Conservation (phyloP, 1,140 invertebrate genomes). For the Temnothorax nylanderi region DNA sequence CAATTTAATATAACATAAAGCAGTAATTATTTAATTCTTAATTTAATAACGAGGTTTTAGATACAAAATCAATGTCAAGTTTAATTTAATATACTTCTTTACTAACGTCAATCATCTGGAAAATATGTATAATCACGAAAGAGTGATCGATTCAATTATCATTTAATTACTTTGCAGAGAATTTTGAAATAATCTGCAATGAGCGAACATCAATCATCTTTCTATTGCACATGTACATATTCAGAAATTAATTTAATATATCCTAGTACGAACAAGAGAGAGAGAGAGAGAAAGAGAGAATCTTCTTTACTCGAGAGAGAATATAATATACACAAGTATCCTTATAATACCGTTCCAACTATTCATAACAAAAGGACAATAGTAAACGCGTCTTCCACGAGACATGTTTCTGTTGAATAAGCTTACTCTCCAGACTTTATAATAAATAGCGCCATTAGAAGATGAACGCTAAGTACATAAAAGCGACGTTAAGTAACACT, state of each 20-base stretch:
- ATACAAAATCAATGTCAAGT: background rate
- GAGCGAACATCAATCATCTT: background rate
- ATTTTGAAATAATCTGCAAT: background rate
- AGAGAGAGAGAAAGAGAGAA: background rate
- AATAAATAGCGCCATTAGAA: conserved; percentile 8
- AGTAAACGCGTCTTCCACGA: background rate
- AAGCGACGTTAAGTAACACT: background rate
- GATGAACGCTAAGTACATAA: background rate
- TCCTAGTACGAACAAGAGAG: background rate
- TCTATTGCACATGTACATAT: background rate
- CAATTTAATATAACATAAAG: background rate
- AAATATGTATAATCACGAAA: background rate
- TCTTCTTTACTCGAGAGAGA: background rate
- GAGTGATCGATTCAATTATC: conserved; percentile 2
- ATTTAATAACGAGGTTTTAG: background rate
- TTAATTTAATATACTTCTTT: background rate
- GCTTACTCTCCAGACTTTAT: background rate
- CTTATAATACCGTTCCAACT: conserved; percentile 4
- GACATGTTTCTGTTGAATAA: background rate
- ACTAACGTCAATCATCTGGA: background rate
- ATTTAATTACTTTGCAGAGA: background rate
- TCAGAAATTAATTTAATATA: conserved; percentile 20
- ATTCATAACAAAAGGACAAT: conserved; percentile 14
- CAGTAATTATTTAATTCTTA: background rate
- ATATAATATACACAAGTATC: background rate